phyloP scores from a whole-genome alignment of 2,797 vertebrate genomes.

The Manis pentadactyla region DNA sequence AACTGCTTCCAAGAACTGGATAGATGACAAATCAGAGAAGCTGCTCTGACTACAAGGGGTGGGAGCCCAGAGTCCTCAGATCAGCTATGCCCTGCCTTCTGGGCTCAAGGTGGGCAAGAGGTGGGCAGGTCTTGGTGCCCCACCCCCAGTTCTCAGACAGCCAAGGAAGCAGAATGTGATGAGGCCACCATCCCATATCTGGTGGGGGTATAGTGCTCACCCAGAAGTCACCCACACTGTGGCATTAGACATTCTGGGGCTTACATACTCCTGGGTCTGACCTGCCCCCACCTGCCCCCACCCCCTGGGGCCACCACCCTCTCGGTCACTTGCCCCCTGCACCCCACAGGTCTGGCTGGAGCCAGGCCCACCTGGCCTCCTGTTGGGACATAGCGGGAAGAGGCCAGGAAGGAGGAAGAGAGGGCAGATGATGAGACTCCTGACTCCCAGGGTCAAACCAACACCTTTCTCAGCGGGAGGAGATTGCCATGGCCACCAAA shows the following conservation, averaged over 20 bases:
- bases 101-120: not conserved
- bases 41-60: not conserved
- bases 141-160: not conserved
- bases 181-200: not conserved
- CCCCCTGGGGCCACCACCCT: not conserved
- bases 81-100: not conserved
- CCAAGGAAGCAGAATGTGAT: not conserved
- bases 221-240: not conserved
- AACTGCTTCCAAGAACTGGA: not conserved
- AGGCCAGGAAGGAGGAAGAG: not conserved
- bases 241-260: not conserved
- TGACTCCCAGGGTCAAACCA: not conserved
- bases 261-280: not conserved
- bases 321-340: not conserved
- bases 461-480: not conserved
- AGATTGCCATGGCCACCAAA: not conserved
- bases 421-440: not conserved
- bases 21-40: not conserved
- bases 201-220: accelerated
- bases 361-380: not conserved
- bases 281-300: not conserved
- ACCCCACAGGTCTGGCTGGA: not conserved
- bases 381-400: not conserved
- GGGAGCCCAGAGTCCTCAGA: no score
- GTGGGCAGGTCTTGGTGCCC: no score